Evolutionary conservation across 2,888 invertebrate species (phyloP).

Genomic region (Neocrepidodera transversa): DNA sequence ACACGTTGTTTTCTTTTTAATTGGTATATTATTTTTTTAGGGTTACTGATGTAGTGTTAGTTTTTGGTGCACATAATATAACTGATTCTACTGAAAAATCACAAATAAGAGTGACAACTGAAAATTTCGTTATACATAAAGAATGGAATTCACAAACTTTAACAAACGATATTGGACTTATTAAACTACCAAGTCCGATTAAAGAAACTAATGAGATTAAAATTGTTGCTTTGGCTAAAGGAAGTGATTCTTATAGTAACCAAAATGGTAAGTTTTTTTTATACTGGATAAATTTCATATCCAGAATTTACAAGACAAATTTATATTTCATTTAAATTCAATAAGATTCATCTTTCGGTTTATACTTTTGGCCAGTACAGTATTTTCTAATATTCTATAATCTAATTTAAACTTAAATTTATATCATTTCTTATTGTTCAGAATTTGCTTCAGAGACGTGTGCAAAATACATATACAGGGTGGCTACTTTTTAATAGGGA

Average conservation of each 20-base stretch:
- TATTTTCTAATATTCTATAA: no score
- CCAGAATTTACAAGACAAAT: no score
- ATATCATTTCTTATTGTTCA: no score
- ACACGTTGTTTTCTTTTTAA: not conserved
- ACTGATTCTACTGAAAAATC: conserved; percentile 47
- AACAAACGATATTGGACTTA: conserved; percentile 60
- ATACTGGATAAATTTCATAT: no score
- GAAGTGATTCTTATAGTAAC: conserved; percentile 29
- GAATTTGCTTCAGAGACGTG: no score
- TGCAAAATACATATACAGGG: no score
- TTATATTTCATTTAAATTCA: no score
- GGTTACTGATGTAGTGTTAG: conserved; percentile 23
- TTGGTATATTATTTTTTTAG: no score
- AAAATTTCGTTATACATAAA: conserved; percentile 55
- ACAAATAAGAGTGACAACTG: conserved; percentile 46
- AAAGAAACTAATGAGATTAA: conserved; percentile 32
- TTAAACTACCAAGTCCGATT: conserved; percentile 32
- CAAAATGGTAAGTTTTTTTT: conserved; percentile 23
- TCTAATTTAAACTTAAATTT: no score
- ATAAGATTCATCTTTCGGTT: no score
- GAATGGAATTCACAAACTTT: conserved; percentile 52
- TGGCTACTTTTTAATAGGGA: no score
- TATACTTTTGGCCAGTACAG: no score
- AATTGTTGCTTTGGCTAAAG: conserved; percentile 34
- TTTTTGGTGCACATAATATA: conserved; percentile 51